Percentiles rank a stretch among this genome's conserved stretches.
phyloP scores from a whole-genome alignment of 2,888 invertebrate genomes.

The Euplagia quadripunctaria region DNA sequence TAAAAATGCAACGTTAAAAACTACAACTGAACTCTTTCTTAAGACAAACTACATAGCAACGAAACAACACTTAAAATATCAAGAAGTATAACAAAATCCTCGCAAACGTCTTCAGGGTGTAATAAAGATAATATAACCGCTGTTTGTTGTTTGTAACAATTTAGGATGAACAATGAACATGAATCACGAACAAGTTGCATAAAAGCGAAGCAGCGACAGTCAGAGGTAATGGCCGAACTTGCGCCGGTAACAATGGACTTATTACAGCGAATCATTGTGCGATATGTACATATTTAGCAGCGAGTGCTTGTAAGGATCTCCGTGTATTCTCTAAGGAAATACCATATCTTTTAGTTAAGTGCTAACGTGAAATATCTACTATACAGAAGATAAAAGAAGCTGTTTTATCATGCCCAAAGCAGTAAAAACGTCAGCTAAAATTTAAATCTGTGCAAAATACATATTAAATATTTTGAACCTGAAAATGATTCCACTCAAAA shows the following conservation, averaged over 20 bases:
- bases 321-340: background rate
- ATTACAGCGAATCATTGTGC: conserved; percentile 17
- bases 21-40: conserved; percentile 25
- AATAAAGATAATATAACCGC: conserved; percentile 52
- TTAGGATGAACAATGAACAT: conserved; percentile 60
- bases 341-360: conserved; percentile 2
- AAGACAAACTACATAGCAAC: conserved; percentile 27
- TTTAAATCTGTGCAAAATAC: background rate
- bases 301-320: background rate
- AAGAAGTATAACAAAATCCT: conserved; percentile 43
- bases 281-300: conserved; percentile 11
- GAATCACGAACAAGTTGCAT: conserved; percentile 54
- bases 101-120: conserved; percentile 41
- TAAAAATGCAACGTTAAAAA: conserved; percentile 37
- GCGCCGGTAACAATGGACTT: conserved; percentile 26
- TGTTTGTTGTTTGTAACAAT: conserved; percentile 52
- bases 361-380: conserved; percentile 4
- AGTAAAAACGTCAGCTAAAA: background rate
- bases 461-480: background rate
- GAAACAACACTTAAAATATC: conserved; percentile 32
- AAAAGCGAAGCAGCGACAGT: conserved; percentile 35
- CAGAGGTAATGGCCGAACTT: conserved; percentile 28
- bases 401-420: background rate
- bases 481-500: background rate
- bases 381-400: background rate